Evolutionary conservation across 2,113 vertebrate genomes (phyloP).

Genomic region (Leptobrachium ailaonicum): DNA sequence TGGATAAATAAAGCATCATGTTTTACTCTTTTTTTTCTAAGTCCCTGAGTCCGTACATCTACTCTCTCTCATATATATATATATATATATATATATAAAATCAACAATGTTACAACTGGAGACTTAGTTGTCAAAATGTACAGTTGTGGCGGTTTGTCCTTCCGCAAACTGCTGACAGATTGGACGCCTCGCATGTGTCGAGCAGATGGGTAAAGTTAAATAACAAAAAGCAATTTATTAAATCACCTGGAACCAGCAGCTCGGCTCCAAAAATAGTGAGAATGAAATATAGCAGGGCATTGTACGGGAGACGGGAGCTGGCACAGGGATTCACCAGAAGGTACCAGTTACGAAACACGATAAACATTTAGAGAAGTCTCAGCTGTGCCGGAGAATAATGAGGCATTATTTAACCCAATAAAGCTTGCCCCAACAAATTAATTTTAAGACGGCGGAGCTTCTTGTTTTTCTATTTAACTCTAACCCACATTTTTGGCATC

Average conservation of each 20-base stretch:
- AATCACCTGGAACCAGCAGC: conserved; percentile 87
- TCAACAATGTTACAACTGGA: conserved; percentile 83
- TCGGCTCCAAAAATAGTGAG: conserved; percentile 85
- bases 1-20: too few species aligned
- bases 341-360: conserved; percentile 85
- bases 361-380: conserved; percentile 87
- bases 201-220: conserved; percentile 84
- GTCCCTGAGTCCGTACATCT: too few species aligned
- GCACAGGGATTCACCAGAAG: conserved; percentile 81
- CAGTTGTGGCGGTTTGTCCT: conserved; percentile 83
- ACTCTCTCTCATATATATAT: too few species aligned
- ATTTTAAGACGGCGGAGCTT: conserved; percentile 68
- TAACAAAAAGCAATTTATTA: conserved; percentile 81
- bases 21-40: too few species aligned
- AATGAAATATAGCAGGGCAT: conserved; percentile 80
- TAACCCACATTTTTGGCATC: conserved; percentile 52
- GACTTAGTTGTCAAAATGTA: conserved; percentile 80
- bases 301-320: conserved; percentile 70
- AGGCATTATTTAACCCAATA: conserved; percentile 81
- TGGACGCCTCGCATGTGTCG: conserved; percentile 83
- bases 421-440: conserved; percentile 80
- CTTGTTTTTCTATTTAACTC: conserved; percentile 54
- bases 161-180: conserved; percentile 84
- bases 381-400: conserved; percentile 84
- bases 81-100: conserved; percentile 55